A percentile compares a stretch with the other conserved stretches of the same genome.
Evolutionary conservation across 1,140 invertebrate species (phyloP).

Genomic region (Drosophila mojavensis): DNA sequence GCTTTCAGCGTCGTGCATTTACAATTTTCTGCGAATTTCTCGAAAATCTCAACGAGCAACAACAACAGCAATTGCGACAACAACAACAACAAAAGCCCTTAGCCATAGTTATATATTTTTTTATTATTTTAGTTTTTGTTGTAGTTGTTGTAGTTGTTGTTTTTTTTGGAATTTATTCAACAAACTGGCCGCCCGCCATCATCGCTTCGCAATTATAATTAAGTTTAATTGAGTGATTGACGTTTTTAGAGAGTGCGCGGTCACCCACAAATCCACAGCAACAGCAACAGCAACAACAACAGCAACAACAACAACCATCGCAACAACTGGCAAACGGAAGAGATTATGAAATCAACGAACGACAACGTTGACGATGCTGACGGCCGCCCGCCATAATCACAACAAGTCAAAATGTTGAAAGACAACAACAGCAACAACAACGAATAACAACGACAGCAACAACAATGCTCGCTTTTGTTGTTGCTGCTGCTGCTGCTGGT

Average conservation of each 20-base stretch:
- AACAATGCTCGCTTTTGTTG: slow-evolving; percentile 58
- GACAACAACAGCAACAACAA: slow-evolving; percentile 35
- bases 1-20: slow-evolving; percentile 68
- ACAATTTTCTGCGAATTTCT: slow-evolving; percentile 82
- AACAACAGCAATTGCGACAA: slow-evolving; percentile 7
- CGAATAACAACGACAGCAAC: slow-evolving; percentile 38
- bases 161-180: slow-evolving; percentile 57
- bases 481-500: slow-evolving; percentile 40
- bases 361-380: slow-evolving; percentile 38
- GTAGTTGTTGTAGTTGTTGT: slow-evolving; percentile 5
- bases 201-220: slow-evolving; percentile 83
- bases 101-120: slow-evolving; percentile 4
- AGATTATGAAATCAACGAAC: slow-evolving; percentile 78
- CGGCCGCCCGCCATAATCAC: slow-evolving; percentile 65
- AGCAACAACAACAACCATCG: slow-evolving; percentile 21
- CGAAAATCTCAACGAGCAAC: slow-evolving; percentile 68
- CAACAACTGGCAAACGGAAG: slow-evolving; percentile 47
- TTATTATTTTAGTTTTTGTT: neutral
- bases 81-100: neutral
- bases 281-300: slow-evolving; percentile 31
- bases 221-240: slow-evolving; percentile 83
- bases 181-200: slow-evolving; percentile 69
- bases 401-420: slow-evolving; percentile 73
- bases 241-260: slow-evolving; percentile 81
- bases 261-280: slow-evolving; percentile 79